A percentile compares a stretch with the other conserved stretches of the same genome.
These are phyloP conservation scores for Luscinia luscinia DNA, from an alignment of 2,797 vertebrate genomes.

Conservation along the genomic window DNA sequence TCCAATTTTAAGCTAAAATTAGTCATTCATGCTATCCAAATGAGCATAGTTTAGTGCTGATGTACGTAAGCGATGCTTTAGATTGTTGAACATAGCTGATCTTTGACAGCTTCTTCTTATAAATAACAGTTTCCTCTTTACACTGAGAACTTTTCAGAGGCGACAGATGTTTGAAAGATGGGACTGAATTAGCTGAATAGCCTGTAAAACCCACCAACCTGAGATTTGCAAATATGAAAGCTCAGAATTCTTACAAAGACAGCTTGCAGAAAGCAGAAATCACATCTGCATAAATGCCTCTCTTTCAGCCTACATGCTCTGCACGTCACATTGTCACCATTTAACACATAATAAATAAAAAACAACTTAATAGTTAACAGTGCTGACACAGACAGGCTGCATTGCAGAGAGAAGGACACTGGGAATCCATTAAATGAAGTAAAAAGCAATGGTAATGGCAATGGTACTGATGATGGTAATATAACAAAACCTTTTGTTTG, in stretches of 20 bases:
- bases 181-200: slow-evolving; percentile 39
- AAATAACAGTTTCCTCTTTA: slow-evolving; percentile 63
- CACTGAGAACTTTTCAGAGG: slow-evolving; percentile 54
- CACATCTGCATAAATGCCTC: slow-evolving; percentile 5
- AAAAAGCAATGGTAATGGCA: not conserved
- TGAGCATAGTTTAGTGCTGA: slow-evolving; percentile 70
- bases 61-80: slow-evolving; percentile 56
- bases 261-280: slow-evolving; percentile 40
- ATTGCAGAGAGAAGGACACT: not conserved
- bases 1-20: slow-evolving; percentile 77
- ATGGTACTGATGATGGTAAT: not conserved
- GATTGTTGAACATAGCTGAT: slow-evolving; percentile 57
- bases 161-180: slow-evolving; percentile 63
- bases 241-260: slow-evolving; percentile 34
- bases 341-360: slow-evolving; percentile 48
- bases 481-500: not conserved
- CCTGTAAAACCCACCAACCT: slow-evolving; percentile 52
- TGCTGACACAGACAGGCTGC: not conserved
- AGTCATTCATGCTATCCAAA: slow-evolving; percentile 73
- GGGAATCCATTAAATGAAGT: not conserved
- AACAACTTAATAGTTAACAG: slow-evolving; percentile 31
- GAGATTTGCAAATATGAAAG: slow-evolving; percentile 47
- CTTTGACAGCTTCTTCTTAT: slow-evolving; percentile 67
- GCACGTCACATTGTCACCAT: not conserved
- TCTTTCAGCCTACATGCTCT: slow-evolving; percentile 27